Base-by-base conservation (phyloP, 2,113 vertebrate genomes). In the Neogale vison region DNA sequence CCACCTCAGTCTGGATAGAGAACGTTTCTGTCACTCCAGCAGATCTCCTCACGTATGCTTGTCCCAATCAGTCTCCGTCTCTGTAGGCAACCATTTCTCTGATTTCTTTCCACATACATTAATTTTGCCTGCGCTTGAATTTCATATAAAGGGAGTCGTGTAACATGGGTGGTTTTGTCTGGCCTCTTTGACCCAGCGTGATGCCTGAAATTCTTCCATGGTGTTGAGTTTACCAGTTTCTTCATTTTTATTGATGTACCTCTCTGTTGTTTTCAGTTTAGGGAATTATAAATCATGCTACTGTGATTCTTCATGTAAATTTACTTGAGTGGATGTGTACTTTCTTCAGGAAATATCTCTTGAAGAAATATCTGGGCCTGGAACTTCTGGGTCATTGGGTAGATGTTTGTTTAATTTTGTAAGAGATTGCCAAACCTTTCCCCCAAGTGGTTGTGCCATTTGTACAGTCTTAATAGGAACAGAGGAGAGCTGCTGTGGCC, bases 351-450 rank as follows among this genome's bases (percentile, higher is more conserved):
- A 26, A 31, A 17, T 47, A 31, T 82, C n/a, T 81, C 36, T 63
- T 61, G 9, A 13, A 52, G 18, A 63, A 63, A 18, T 83, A 24
- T 17, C 20, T 13, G 81, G 45, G 18, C 20, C 34, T 69, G 9
- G 50, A 39, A 69, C 50, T 45, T 92, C 47, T 47, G 29, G 50
- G 45, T 45, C 39, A 26, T 63, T 47, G 42, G n/a, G 23, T 88
- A 69, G 3, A 3, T 69, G 21, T 95, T 83, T 61, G 34, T 95
- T 83, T 79, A 52, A 34, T 92, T 88, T 95, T 47, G 4, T 84
- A n/a, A 79, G 71, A 59, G 79, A 39, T 84, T 18, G 26, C 50
- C 47, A 84, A 34, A 17, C 14, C 39, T 69, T 45, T 21, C 61
- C 39, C 34, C 69, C 45, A 42, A 59, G 71, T 42, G 39, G 3